phyloP scores from a whole-genome alignment of 1,140 invertebrate genomes.

The Rhynchophorus ferrugineus region DNA sequence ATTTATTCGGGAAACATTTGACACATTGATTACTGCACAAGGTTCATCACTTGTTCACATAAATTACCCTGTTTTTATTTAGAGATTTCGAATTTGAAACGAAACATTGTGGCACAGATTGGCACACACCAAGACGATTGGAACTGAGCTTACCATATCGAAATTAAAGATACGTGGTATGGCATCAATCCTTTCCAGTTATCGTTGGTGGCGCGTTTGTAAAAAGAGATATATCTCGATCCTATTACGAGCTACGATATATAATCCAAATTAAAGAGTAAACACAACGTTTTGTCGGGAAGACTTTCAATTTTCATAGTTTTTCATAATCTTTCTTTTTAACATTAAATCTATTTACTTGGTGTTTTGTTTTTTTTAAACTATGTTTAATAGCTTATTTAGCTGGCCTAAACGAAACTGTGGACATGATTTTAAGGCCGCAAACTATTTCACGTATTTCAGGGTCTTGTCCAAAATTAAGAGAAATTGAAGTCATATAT shows the following conservation, averaged over 20 bases:
- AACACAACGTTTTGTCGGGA: conserved; percentile 22
- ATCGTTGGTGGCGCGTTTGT: no score
- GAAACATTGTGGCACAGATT: conserved; percentile 14
- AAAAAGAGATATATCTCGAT: no score
- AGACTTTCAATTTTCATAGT: conserved; percentile 22
- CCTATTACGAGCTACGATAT: no score
- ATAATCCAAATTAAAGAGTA: no score
- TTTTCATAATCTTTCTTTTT: conserved; percentile 12
- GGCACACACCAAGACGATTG: neutral
- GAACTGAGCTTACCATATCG: no score
- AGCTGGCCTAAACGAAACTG: neutral
- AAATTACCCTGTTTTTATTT: conserved; percentile 19
- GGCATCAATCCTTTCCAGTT: no score
- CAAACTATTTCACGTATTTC: no score
- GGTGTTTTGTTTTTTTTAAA: conserved; percentile 15
- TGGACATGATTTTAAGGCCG: neutral
- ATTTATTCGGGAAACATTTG: conserved; percentile 9
- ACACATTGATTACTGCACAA: conserved; percentile 14
- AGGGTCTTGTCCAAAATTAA: no score
- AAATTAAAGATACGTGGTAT: no score
- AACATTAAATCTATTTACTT: conserved; percentile 21
- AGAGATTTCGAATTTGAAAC: conserved; percentile 17
- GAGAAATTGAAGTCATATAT: no score
- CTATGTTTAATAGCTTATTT: neutral
- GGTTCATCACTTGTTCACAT: conserved; percentile 15